Base-by-base conservation (phyloP, 1,140 invertebrate species). In the Paraescarpia echinospica region DNA sequence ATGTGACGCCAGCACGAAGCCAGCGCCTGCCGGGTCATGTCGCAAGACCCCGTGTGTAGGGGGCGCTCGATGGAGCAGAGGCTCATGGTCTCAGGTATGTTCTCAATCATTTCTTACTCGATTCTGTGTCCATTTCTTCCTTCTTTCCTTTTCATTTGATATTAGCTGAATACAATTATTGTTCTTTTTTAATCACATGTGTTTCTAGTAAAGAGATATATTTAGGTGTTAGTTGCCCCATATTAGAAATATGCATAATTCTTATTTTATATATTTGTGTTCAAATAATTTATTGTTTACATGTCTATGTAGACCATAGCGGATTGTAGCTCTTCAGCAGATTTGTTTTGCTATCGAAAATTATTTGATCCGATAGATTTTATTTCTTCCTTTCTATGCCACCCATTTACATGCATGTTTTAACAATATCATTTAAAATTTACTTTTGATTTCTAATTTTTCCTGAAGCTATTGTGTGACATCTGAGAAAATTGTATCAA, bases 31-130 rank as follows among this genome's bases (percentile, higher is more conserved):
- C 4, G 89, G 33, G 14, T 27, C 33, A n/a, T 93, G 93, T 89
- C 59, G 91, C 35, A 91, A 41, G 48, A 34, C 33, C 14, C 34
- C 91, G 33, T 91, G 91, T 90, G 18, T 35, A 90, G 35, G 6
- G 35, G 89, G 35, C 89, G 2, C 35, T 34, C 89, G 35, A 34
- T 90, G 89, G 89, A 34, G 27, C 89, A 90, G 35, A 33, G 89
- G 89, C 4, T 35, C 89, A n/a, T 90, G 89, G 89, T 90, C 89
- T 90, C 89, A 90, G 89, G 89, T 90, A 90, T 90, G 89, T 90
- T 34, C 33, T 22, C 59, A 18, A 77, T 77, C 0, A 77, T 14
- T 77, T 77, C 27, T 77, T 27, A 22, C 59, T 1, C 18, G 12
- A 77, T 77, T 51, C 9, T 77, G 59, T 18, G 22, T 77, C 59